Evolutionary conservation across 2,797 vertebrate species (phyloP).

Genomic region (Scyliorhinus canicula): DNA sequence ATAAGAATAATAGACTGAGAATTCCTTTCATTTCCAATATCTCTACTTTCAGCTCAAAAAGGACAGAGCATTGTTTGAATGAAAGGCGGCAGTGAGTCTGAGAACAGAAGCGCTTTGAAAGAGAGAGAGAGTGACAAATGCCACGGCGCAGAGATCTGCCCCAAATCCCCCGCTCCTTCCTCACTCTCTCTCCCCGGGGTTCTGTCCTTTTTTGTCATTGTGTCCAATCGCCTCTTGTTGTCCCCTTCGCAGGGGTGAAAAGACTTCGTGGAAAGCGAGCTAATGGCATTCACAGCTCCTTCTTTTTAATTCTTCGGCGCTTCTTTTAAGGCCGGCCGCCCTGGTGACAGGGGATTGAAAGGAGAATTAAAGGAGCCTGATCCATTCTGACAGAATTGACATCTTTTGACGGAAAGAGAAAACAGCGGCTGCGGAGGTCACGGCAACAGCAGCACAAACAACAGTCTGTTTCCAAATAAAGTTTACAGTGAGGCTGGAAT

Average conservation of each 20-base stretch:
- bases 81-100: slow-evolving; percentile 46
- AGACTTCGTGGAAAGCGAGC: slow-evolving; percentile 34
- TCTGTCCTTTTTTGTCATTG: slow-evolving; percentile 30
- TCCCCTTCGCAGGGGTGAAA: slow-evolving; percentile 22
- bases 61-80: slow-evolving; percentile 56
- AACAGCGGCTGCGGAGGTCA: background rate
- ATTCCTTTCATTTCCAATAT: slow-evolving; percentile 49
- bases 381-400: slow-evolving; percentile 33
- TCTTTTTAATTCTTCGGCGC: slow-evolving; percentile 24
- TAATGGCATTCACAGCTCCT: slow-evolving; percentile 34
- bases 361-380: slow-evolving; percentile 12
- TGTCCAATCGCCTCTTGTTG: background rate
- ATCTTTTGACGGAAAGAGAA: background rate
- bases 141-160: slow-evolving; percentile 52
- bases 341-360: slow-evolving; percentile 19
- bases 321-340: slow-evolving; percentile 14
- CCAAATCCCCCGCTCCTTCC: background rate
- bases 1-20: background rate
- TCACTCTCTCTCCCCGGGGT: slow-evolving; percentile 5
- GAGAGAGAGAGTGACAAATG: slow-evolving; percentile 56
- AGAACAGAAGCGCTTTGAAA: slow-evolving; percentile 53
- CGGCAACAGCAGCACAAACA: slow-evolving; percentile 26
- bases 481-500: background rate
- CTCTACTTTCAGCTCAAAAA: slow-evolving; percentile 52
- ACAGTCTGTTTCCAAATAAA: slow-evolving; percentile 16